A percentile compares a stretch with the other conserved stretches of the same genome.
Conservation (phyloP, 1,140 invertebrate species). For the Conopomorpha cramerella region DNA sequence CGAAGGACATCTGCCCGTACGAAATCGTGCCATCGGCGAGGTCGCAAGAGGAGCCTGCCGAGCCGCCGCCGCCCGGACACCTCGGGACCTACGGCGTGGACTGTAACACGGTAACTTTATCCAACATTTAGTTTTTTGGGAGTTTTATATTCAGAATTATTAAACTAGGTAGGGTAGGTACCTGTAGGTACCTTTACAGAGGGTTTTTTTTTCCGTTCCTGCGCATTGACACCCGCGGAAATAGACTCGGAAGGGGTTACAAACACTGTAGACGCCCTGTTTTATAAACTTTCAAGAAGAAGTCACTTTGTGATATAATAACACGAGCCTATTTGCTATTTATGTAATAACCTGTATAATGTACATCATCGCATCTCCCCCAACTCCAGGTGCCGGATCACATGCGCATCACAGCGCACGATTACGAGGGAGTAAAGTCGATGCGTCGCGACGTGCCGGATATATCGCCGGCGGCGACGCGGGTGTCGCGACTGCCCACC, state of each 20-base stretch:
- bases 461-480: slow-evolving; percentile 32
- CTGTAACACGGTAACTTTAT: slow-evolving; percentile 29
- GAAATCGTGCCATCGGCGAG: slow-evolving; percentile 26
- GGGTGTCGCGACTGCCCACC: slow-evolving; percentile 17
- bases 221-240: no score
- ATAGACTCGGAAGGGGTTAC: no score
- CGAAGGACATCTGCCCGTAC: slow-evolving; percentile 26
- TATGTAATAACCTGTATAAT: background rate
- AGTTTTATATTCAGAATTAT: background rate
- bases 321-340: no score
- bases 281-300: no score
- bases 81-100: slow-evolving; percentile 34
- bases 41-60: slow-evolving; percentile 11
- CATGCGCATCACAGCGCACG: slow-evolving; percentile 30
- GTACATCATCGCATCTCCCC: background rate
- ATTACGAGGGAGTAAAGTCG: slow-evolving; percentile 29
- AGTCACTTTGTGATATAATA: no score
- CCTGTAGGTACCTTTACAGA: no score
- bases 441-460: slow-evolving; percentile 26
- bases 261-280: no score
- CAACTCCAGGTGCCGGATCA: slow-evolving; percentile 28
- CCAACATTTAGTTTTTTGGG: background rate
- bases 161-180: no score
- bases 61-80: slow-evolving; percentile 23
- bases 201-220: no score